A percentile compares a stretch with the other conserved stretches of the same genome.
Conservation (phyloP, 2,113 vertebrate genomes). For the Marcusenius ussheri region DNA sequence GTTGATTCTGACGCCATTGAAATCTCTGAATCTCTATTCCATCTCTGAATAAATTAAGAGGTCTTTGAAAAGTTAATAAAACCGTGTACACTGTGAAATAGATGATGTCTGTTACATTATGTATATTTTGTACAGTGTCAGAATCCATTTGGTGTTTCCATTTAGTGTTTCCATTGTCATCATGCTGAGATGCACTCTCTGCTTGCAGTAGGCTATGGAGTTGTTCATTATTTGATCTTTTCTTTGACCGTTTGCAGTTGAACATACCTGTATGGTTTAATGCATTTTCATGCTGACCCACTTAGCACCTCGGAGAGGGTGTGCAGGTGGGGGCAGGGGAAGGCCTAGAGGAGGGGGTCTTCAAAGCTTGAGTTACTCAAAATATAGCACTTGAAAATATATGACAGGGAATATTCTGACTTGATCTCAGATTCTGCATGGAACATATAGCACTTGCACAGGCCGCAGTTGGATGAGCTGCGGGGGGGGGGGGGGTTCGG, state of each 20-base stretch:
- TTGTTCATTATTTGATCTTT: neutral
- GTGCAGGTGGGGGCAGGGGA: neutral
- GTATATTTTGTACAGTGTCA: neutral
- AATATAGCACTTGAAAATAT: slow-evolving; percentile 30
- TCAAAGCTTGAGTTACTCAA: slow-evolving; percentile 8
- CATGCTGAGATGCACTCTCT: neutral
- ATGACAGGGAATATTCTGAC: slow-evolving; percentile 24
- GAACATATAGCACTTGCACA: neutral
- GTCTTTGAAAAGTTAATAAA: neutral
- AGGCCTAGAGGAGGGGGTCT: neutral
- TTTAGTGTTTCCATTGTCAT: neutral
- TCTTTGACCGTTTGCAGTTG: neutral
- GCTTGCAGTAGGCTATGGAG: neutral
- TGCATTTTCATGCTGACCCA: slow-evolving; percentile 23
- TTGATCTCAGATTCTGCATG: slow-evolving; percentile 12
- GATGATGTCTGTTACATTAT: neutral
- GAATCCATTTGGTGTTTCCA: neutral
- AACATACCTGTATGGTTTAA: neutral
- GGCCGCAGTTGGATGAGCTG: neutral
- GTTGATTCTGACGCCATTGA: neutral
- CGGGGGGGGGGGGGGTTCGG: neutral
- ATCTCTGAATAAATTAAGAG: neutral
- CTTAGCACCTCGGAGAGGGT: neutral
- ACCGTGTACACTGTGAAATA: neutral
- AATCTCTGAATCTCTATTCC: neutral